These are phyloP conservation scores for Aphelenchoides avenae DNA, from an alignment of 1,140 invertebrate genomes.

Conservation along the genomic window DNA sequence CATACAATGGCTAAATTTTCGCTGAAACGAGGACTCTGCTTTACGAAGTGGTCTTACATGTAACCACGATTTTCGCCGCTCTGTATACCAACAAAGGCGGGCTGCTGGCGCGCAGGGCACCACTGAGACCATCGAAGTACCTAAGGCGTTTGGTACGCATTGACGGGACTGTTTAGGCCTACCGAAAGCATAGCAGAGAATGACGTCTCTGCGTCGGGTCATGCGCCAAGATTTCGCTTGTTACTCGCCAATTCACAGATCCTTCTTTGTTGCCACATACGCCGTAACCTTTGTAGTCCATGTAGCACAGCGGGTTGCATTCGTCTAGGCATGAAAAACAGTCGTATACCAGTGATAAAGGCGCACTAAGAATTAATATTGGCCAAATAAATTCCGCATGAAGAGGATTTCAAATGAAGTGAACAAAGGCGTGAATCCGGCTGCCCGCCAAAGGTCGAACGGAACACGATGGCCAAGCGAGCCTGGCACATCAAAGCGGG, in stretches of 20 bases:
- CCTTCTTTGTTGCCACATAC: constrained; percentile 59
- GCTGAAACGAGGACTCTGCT: constrained; percentile 4
- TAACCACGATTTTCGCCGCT: constrained; percentile 36
- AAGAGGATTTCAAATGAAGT: too few species aligned
- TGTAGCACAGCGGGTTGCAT: constrained; percentile 58
- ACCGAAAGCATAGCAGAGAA: constrained; percentile 24
- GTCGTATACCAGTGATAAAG: background rate
- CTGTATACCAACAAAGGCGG: constrained; percentile 53
- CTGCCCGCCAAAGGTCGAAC: too few species aligned
- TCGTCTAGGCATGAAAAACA: constrained; percentile 32
- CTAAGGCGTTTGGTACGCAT: constrained; percentile 1
- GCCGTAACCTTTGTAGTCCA: constrained; percentile 62
- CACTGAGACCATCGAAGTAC: constrained; percentile 59
- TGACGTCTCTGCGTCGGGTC: background rate
- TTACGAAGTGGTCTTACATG: constrained; percentile 3
- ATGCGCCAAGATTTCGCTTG: constrained; percentile 48
- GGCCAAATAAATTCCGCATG: too few species aligned
- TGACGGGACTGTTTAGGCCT: background rate
- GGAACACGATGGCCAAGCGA: too few species aligned
- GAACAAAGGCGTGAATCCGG: too few species aligned
- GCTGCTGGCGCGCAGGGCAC: constrained; percentile 60
- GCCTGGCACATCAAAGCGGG: too few species aligned
- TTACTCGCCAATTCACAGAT: constrained; percentile 60
- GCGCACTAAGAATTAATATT: too few species aligned
- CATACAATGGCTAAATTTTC: constrained; percentile 26